These are phyloP conservation scores for Cheilosia pagana DNA, from an alignment of 2,888 invertebrate species.

Conservation along the genomic window DNA sequence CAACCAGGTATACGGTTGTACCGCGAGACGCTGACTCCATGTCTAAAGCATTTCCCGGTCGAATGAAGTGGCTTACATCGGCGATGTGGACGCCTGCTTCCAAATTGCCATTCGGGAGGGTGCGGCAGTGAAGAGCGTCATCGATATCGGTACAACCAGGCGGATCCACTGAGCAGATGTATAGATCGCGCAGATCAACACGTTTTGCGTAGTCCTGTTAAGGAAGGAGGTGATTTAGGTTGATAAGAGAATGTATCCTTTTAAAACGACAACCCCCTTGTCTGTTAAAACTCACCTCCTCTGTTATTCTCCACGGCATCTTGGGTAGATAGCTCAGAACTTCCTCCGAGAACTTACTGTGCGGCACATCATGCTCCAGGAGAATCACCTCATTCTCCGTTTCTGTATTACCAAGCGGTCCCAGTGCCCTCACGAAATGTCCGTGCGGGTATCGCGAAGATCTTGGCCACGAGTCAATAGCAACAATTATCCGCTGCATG, in stretches of 20 bases:
- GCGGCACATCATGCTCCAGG: slow-evolving; percentile 98
- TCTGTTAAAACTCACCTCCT: too few relatives aligned
- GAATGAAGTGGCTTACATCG: slow-evolving; percentile 98
- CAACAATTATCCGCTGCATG: slow-evolving; percentile 95
- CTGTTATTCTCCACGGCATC: slow-evolving; percentile 94
- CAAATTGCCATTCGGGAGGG: slow-evolving; percentile 88
- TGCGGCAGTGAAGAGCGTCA: slow-evolving; percentile 96
- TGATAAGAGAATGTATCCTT: background rate
- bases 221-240: slow-evolving; percentile 16
- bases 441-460: slow-evolving; percentile 97
- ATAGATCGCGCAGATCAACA: slow-evolving; percentile 92
- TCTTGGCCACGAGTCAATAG: slow-evolving; percentile 98
- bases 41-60: slow-evolving; percentile 96
- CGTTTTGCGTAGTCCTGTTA: slow-evolving; percentile 90
- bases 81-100: slow-evolving; percentile 99
- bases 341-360: slow-evolving; percentile 96
- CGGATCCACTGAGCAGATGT: slow-evolving; percentile 98
- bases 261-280: too few relatives aligned
- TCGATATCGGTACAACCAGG: slow-evolving; percentile 99
- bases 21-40: slow-evolving; percentile 96
- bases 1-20: slow-evolving; percentile 98
- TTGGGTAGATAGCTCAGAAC: slow-evolving; percentile 96
- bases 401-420: slow-evolving; percentile 95
- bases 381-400: slow-evolving; percentile 99
- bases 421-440: slow-evolving; percentile 97